Base-by-base conservation (phyloP, 2,888 invertebrate species). In the Abrostola tripartita region DNA sequence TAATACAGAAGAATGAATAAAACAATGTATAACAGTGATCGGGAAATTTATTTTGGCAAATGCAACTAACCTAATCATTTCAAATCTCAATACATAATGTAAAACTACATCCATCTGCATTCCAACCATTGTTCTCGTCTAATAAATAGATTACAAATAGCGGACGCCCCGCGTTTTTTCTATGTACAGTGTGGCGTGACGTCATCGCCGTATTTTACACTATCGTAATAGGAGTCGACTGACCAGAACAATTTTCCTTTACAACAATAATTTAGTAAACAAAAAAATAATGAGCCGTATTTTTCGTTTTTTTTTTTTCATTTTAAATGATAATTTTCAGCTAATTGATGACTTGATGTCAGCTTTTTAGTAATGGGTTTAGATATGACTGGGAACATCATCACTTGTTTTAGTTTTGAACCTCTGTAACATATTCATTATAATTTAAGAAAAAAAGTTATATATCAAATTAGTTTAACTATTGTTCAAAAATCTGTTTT, bases 1-100 rank as follows among this genome's bases (percentile, higher is more conserved):
- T 35, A 10, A 37, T 42, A 47, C 10, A 6, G 4, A 24, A 56
- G 24, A 6, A 44, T 10, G 60, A 78, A 77, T 75, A 66, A 82
- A 75, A 82, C 74, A 74, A 79, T 76, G 64, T 55, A 68, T 69
- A 92, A 93, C 92, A 92, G 93, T 94, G 91, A 93, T 91, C 82
- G 88, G 71, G 92, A 93, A 90, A 92, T 94, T 93, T 94, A 93
- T 93, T 94, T 94, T 94, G 93, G 94, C 93, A 93, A 93, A 94
- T 93, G 90, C 90, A 90, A 90, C 92, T 93, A 94, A 88, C 92
- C 92, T 93, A 93, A 84, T 90, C 86, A 84, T 87, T 86, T 86
- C 77, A 85, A 91, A 91, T 90, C 88, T 93, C 91, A 90, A 90
- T 92, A 91, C 85, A 89, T 89, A 83, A 87, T 89, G 91, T 91